These are phyloP conservation scores for Edolisoma coerulescens DNA, from an alignment of 2,113 vertebrate species.

Conservation along the genomic window DNA sequence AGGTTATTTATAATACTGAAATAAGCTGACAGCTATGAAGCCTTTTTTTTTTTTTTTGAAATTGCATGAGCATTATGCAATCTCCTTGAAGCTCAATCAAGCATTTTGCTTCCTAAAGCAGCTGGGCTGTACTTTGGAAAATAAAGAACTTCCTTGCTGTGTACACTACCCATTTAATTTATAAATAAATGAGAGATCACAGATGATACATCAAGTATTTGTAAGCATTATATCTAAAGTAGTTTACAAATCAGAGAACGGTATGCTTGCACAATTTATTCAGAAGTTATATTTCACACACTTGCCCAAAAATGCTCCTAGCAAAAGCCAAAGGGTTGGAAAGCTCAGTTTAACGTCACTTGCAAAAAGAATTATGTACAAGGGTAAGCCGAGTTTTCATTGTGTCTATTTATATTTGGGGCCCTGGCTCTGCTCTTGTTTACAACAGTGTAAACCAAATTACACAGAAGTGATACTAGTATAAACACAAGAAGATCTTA, in stretches of 20 bases:
- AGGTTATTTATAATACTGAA: constrained; percentile 57
- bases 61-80: constrained; percentile 61
- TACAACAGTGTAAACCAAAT: neutral
- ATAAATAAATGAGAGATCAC: constrained; percentile 40
- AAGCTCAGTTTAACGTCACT: neutral
- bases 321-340: neutral
- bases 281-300: neutral
- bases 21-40: constrained; percentile 40
- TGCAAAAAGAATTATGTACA: neutral
- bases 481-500: neutral
- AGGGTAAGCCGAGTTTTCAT: neutral
- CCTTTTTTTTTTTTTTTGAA: constrained; percentile 12
- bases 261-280: neutral
- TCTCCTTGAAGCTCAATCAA: constrained; percentile 61
- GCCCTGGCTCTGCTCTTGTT: neutral
- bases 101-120: constrained; percentile 26
- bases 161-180: constrained; percentile 40
- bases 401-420: neutral
- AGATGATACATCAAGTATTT: constrained; percentile 26
- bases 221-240: neutral
- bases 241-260: neutral
- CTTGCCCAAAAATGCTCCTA: neutral
- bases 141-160: constrained; percentile 64
- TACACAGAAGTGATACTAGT: neutral
- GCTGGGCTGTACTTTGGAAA: constrained; percentile 42